phyloP scores from a whole-genome alignment of 2,113 vertebrate genomes.

The Bos javanicus region DNA sequence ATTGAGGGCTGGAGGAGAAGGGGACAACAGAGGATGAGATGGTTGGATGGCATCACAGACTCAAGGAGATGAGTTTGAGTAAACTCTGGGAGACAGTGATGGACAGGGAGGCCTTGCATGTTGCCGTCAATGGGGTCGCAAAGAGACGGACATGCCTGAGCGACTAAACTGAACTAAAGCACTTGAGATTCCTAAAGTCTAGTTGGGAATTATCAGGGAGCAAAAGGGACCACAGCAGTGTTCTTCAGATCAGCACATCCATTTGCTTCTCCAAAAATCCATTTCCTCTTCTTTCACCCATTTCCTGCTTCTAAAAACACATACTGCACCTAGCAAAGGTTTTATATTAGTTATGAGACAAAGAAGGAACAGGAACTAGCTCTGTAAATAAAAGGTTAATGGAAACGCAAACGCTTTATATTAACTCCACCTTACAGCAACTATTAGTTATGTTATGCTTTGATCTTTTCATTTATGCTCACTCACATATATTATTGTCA shows the following conservation, averaged over 20 bases:
- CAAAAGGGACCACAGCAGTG: not conserved
- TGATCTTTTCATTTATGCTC: not conserved
- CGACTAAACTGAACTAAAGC: not conserved
- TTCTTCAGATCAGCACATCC: not conserved
- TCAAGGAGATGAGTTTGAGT: not conserved
- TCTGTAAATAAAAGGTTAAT: conserved; percentile 20
- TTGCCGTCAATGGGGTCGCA: not conserved
- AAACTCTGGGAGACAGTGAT: not conserved
- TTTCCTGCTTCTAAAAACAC: not conserved
- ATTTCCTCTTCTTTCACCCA: not conserved
- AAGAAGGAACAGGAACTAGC: not conserved
- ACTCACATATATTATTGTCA: conserved; percentile 9
- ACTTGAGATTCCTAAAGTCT: not conserved
- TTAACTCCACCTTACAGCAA: not conserved
- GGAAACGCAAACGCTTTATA: not conserved
- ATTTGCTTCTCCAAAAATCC: not conserved
- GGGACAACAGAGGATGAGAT: not conserved
- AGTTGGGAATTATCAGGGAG: not conserved
- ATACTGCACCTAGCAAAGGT: not conserved
- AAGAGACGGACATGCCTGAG: not conserved
- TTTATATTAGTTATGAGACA: not conserved
- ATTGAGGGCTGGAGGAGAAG: not conserved
- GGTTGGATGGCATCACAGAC: not conserved
- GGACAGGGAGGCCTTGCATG: not conserved
- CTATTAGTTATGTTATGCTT: not conserved